Base-by-base conservation (phyloP, 2,888 invertebrate species). In the Hartigia nigra region DNA sequence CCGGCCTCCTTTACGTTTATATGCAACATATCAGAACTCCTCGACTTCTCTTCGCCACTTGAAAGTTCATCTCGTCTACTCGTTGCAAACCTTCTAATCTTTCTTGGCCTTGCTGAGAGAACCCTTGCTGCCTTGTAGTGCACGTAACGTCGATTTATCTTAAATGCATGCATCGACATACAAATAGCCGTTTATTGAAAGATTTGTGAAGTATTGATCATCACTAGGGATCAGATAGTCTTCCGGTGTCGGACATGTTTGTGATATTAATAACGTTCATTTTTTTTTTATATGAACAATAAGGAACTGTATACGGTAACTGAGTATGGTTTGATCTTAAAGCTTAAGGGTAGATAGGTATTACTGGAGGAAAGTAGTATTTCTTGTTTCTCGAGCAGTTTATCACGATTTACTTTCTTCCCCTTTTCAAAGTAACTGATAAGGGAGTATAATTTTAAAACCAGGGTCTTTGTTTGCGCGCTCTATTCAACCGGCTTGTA, bases 61-160 rank as follows among this genome's bases (percentile, higher is more conserved):
- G 83, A 84, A 87, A 88, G 88, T 89, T 88, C 89, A 89, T 88
- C 87, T 85, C 85, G 82, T 86, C 88, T 85, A 83, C 80, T 82
- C 83, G 83, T 78, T 81, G 81, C 80, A 81, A 78, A 78, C 80
- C 72, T 72, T 23, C 55, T 0, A 23, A 23, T 23, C 9, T 55
- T 55, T 55, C 55, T 55, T 55, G 9, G 55, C 55, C 55, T 23
- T 23, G 23, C 55, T 55, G 55, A 23, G 23, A 23, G 55, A 23
- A 23, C 55, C 55, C 23, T 55, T 55, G 9, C 2, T 23, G 55
- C 1, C 23, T 55, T 55, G 23, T 39, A 5, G 34, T 55, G 55
- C 55, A 55, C 55, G 55, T 55, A 55, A 55, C 55, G 55, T 23
- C 55, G 55, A 55, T 55, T 23, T 55, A 23, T 55, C 55, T 55